Evolutionary conservation across 1,140 invertebrate species (phyloP), one percentile per base, ranked within the genome.

Genomic region (Argopecten irradians): DNA sequence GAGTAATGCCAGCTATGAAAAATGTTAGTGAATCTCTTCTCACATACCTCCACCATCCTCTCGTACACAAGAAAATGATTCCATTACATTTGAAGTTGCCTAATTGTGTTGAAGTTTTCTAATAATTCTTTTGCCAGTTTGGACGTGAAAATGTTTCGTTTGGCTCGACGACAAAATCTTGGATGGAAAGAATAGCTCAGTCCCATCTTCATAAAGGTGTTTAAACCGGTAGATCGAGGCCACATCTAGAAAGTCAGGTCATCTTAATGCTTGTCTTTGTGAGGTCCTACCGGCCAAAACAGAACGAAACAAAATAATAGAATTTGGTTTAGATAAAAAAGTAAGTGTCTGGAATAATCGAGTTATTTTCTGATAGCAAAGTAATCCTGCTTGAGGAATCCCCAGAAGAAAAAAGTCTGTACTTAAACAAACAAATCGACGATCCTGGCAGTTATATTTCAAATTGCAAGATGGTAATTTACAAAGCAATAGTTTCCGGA

Each of bases 61-160:
- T 71, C 55, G 9, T 22, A 46, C 55, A 71, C 55, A 71, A 71
- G 55, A 71, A 16, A 46, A 71, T 71, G 22, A 71, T 16, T 71
- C 55, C 55, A 71, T 71, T 71, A 71, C 55, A 71, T 71, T 71
- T 71, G 55, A 71, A 71, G 55, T 71, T 71, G 8, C 55, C 55
- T 71, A 71, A 71, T 71, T 71, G 22, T 71, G 55, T 71, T 71
- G 55, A 71, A 71, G 55, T 28, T 71, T 71, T 71, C 55, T 71
- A 71, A 71, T 71, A 71, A 71, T 71, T 71, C 55, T 71, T 71
- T 71, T 71, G 55, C 55, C 55, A 71, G 55, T 71, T 71, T 71
- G 55, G 55, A 71, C 55, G 55, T 71, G 55, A 71, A 71, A 71
- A 71, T 71, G 55, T 71, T 71, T 71, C 55, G 19, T 71, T 71